Percentiles rank a stretch among this genome's conserved stretches.
Conservation (phyloP, 2,797 vertebrate genomes). For the Enteromius viviparus region DNA sequence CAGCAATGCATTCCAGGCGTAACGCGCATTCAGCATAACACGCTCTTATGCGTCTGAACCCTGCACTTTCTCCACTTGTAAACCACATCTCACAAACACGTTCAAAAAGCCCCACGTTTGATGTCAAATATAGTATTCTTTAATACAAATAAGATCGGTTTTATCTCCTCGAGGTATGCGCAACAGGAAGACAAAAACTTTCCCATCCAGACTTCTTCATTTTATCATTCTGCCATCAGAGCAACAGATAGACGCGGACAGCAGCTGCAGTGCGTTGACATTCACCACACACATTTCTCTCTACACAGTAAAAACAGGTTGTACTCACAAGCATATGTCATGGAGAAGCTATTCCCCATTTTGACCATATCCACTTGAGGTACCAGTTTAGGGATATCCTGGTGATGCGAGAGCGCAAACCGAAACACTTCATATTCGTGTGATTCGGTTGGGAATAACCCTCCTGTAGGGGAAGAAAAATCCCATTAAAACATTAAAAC, state of each 20-base stretch:
- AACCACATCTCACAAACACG: not conserved
- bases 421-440: conserved; percentile 99
- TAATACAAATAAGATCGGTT: not conserved
- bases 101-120: not conserved
- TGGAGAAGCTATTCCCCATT: conserved; percentile 97
- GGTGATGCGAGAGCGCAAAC: conserved; percentile 95
- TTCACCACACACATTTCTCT: not conserved
- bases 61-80: not conserved
- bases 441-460: conserved; percentile 95
- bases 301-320: conserved; percentile 11
- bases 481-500: conserved; percentile 45
- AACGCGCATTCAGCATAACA: not conserved
- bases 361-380: conserved; percentile 99
- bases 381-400: conserved; percentile 97
- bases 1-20: not conserved
- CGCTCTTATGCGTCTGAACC: not conserved
- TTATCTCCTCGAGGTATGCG: conserved; percentile 12
- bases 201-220: conserved; percentile 11
- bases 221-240: not conserved
- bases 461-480: conserved; percentile 80
- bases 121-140: not conserved
- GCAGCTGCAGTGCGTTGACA: not conserved
- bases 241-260: conserved; percentile 1
- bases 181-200: conserved; percentile 55
- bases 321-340: conserved; percentile 98